Evolutionary conservation across 1,140 invertebrate genomes (phyloP).

Genomic region (Palaemon carinicauda): DNA sequence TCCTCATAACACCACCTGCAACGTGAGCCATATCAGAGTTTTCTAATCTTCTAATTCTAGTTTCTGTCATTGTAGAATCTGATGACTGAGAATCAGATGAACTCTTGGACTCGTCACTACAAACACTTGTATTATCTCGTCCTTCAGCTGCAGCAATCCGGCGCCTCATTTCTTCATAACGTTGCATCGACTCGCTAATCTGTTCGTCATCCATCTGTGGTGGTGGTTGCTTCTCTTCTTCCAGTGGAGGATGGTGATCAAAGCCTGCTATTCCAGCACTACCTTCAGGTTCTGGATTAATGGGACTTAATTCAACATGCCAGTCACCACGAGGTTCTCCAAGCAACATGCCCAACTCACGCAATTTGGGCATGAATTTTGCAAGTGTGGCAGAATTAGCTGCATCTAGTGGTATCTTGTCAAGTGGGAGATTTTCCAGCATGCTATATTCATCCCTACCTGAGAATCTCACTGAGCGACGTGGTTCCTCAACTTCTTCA

Average conservation of each 20-base stretch:
- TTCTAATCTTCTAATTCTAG: conserved; percentile 54
- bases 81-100: conserved; percentile 52
- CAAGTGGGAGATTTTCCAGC: conserved; percentile 38
- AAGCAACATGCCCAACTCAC: conserved; percentile 48
- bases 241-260: background rate
- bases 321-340: conserved; percentile 47
- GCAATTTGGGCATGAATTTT: conserved; percentile 39
- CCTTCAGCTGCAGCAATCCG: conserved; percentile 57
- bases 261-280: background rate
- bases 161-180: conserved; percentile 58
- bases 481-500: conserved; percentile 48
- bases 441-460: conserved; percentile 56
- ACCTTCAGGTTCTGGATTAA: conserved; percentile 29
- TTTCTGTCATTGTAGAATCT: conserved; percentile 57
- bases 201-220: conserved; percentile 59
- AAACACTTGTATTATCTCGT: conserved; percentile 50
- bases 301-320: conserved; percentile 56
- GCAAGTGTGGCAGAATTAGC: conserved; percentile 34
- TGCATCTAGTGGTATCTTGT: conserved; percentile 47
- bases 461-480: conserved; percentile 58
- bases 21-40: conserved; percentile 56
- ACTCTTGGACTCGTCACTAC: conserved; percentile 52
- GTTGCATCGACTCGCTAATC: conserved; percentile 55
- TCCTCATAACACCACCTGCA: conserved; percentile 55
- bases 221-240: conserved; percentile 30